These are phyloP conservation scores for Montipora foliosa DNA, from an alignment of 64 coral and sea anemone genomes.

Conservation along the genomic window DNA sequence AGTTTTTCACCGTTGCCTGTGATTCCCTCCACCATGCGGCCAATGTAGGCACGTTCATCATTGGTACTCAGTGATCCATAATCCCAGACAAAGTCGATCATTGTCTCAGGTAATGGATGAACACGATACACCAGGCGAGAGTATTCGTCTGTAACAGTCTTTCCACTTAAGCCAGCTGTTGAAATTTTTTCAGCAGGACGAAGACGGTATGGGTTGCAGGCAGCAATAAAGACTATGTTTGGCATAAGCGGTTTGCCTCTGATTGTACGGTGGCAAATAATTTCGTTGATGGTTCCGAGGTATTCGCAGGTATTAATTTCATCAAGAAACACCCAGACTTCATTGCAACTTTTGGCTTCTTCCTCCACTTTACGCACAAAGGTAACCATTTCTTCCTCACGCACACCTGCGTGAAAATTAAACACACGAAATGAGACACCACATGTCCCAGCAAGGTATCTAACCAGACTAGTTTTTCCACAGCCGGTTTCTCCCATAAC, in stretches of 20 bases:
- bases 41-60: constrained; percentile 91
- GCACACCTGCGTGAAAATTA: constrained; percentile 92
- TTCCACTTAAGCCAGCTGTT: constrained; percentile 87
- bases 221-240: constrained; percentile 88
- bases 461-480: constrained; percentile 93
- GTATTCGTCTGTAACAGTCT: constrained; percentile 76
- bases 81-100: constrained; percentile 99
- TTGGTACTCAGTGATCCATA: constrained; percentile 74
- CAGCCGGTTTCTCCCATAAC: constrained; percentile 99
- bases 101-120: constrained; percentile 93
- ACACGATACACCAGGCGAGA: constrained; percentile 93
- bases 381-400: constrained; percentile 50
- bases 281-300: constrained; percentile 74
- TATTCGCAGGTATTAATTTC: constrained; percentile 94
- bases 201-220: constrained; percentile 94
- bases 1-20: constrained; percentile 16
- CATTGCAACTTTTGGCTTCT: neutral
- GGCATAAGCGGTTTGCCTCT: constrained; percentile 72
- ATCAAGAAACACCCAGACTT: constrained; percentile 90
- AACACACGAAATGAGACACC: constrained; percentile 72
- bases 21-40: constrained; percentile 85
- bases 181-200: constrained; percentile 72
- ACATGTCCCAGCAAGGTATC: constrained; percentile 89
- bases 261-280: constrained; percentile 77
- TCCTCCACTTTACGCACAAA: constrained; percentile 66